Evolutionary conservation across 2,888 invertebrate genomes (phyloP), one percentile per base, ranked within the genome.

Genomic region (Apodemia zela): DNA sequence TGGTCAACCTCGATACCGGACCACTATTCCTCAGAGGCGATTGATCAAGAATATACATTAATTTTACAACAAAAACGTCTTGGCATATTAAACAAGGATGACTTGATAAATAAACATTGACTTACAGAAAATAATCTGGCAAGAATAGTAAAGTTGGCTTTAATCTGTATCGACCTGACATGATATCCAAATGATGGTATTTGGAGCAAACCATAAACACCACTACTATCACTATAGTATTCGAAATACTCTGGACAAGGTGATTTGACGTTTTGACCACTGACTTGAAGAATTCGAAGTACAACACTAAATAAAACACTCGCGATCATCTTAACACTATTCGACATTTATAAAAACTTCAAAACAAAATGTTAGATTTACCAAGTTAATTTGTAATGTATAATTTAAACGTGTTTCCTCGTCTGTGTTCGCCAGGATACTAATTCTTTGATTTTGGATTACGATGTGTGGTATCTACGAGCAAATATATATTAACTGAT

Each of bases 371-470:
- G 21, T 13, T 15, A 54, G 15, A 54, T 8, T 0, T 11, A 11
- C 10, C 2, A 18, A 18, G 11, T 18, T 18, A 18, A 17, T 1
- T 21, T 54, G 13, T 2, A 21, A 54, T 25, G 15, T 42, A 11
- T 13, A 4, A 13, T 42, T 25, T 21, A 54, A 21, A 54, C 51
- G 51, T 54, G 25, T 54, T 54, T 54, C 18, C 51, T 54, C 51
- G 51, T 54, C 51, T 54, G 25, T 21, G 15, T 4, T 21, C 25
- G 5, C 18, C 51, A 54, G 25, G 51, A 54, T 54, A 54, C 51
- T 54, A 21, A 54, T 54, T 54, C 13, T 54, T 54, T 54, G 25
- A 54, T 54, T 54, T 54, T 54, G 21, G 51, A 25, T 21, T 42
- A 42, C 51, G 6, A 25, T 21, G 51, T 54, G 21, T 6, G 51